Evolutionary conservation across 1,140 invertebrate genomes (phyloP).

Genomic region (Nasonia vitripennis): DNA sequence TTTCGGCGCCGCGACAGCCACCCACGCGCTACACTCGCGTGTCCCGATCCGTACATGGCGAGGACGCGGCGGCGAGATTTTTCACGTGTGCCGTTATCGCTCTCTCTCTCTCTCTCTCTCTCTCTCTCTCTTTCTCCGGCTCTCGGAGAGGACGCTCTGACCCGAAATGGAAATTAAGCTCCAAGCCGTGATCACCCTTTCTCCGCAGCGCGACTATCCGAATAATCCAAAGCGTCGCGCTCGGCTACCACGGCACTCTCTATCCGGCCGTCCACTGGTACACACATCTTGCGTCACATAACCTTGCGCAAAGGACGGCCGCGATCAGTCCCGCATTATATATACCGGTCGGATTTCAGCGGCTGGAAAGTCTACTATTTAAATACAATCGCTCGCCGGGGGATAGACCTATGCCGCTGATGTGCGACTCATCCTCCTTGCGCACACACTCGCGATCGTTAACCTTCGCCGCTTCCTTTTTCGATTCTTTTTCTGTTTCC

Average conservation of each 20-base stretch:
- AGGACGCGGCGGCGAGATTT: too few relatives aligned
- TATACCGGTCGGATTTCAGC: conserved; percentile 6
- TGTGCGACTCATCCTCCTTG: conserved; percentile 22
- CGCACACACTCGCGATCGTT: not conserved
- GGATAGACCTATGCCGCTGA: not conserved
- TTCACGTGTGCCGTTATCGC: too few relatives aligned
- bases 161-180: too few relatives aligned
- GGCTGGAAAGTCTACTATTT: conserved; percentile 24
- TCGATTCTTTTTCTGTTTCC: conserved; percentile 7
- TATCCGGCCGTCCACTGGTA: not conserved
- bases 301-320: conserved; percentile 55
- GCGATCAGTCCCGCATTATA: conserved; percentile 23
- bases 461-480: conserved; percentile 44
- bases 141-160: too few relatives aligned
- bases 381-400: conserved; percentile 40
- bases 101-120: too few relatives aligned
- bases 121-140: too few relatives aligned
- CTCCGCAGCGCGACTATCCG: not conserved
- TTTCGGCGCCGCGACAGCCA: not conserved
- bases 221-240: not conserved
- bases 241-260: conserved; percentile 28
- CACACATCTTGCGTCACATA: conserved; percentile 46
- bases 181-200: too few relatives aligned
- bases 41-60: not conserved
- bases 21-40: too few relatives aligned